phyloP scores from a whole-genome alignment of 2,888 invertebrate genomes.

The Eilema sororculum region DNA sequence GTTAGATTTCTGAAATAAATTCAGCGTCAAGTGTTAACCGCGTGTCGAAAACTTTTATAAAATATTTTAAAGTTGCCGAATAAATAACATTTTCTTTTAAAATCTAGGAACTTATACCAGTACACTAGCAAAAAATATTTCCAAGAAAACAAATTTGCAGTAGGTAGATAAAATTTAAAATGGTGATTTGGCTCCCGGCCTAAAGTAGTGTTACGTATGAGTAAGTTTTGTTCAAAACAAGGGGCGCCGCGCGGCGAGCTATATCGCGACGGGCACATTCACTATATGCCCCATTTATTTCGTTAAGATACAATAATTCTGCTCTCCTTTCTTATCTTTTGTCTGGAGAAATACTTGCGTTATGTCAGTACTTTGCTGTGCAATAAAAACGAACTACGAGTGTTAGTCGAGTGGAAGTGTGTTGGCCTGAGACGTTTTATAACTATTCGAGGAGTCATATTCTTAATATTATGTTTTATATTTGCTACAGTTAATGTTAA shows the following conservation, averaged over 20 bases:
- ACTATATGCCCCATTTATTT: constrained; percentile 70
- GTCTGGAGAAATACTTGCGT: constrained; percentile 44
- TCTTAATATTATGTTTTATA: neutral
- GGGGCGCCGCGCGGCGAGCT: constrained; percentile 51
- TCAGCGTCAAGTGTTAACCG: constrained; percentile 41
- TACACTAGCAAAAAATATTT: constrained; percentile 36
- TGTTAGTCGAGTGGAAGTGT: constrained; percentile 17
- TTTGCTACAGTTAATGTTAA: neutral
- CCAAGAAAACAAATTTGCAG: constrained; percentile 30
- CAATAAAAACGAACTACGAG: constrained; percentile 14
- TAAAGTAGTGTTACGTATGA: constrained; percentile 52
- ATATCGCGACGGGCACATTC: constrained; percentile 56
- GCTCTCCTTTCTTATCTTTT: constrained; percentile 51
- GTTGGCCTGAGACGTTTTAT: constrained; percentile 7
- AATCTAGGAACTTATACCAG: constrained; percentile 27
- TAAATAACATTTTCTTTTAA: constrained; percentile 37
- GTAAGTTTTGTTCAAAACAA: constrained; percentile 61
- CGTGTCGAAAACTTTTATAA: constrained; percentile 41
- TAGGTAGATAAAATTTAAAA: constrained; percentile 36
- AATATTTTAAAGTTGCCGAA: constrained; percentile 43
- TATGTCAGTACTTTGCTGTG: constrained; percentile 42
- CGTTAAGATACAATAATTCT: constrained; percentile 72
- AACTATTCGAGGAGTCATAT: neutral
- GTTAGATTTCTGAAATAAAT: constrained; percentile 40
- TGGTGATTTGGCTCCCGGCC: constrained; percentile 57